Percentiles rank a stretch among this genome's conserved stretches.
These are phyloP conservation scores for Mylabris sibirica DNA, from an alignment of 2,888 invertebrate genomes.

Conservation along the genomic window DNA sequence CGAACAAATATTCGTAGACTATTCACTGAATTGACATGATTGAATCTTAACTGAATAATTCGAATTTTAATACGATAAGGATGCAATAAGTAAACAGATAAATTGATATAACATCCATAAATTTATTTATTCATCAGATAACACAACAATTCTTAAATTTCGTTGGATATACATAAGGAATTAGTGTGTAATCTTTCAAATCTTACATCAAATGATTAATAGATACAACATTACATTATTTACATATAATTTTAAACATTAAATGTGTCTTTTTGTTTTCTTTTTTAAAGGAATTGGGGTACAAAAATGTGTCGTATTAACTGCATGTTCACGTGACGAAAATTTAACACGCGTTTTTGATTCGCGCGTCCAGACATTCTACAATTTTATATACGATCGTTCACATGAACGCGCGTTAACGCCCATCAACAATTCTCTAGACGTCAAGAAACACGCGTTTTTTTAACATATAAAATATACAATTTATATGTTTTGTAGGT, in stretches of 20 bases:
- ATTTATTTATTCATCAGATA: conserved; percentile 25
- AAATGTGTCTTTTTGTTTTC: conserved; percentile 15
- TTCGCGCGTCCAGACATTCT: too few relatives aligned
- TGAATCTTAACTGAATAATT: background rate
- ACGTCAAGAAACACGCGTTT: too few relatives aligned
- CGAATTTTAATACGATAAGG: background rate
- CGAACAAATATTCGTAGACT: too few relatives aligned
- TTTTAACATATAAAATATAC: too few relatives aligned
- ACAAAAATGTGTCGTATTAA: conserved; percentile 22
- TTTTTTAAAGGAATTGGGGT: conserved; percentile 29
- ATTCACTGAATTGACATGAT: too few relatives aligned
- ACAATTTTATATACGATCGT: too few relatives aligned
- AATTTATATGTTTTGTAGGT: too few relatives aligned
- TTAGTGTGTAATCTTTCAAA: conserved; percentile 26
- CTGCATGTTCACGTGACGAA: background rate
- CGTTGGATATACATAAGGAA: conserved; percentile 6
- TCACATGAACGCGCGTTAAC: too few relatives aligned
- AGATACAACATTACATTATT: conserved; percentile 24
- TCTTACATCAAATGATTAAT: conserved; percentile 2
- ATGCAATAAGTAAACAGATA: background rate
- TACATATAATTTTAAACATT: conserved; percentile 27
- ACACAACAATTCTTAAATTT: conserved; percentile 22
- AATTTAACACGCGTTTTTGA: too few relatives aligned
- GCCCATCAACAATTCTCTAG: too few relatives aligned
- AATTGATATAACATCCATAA: conserved; percentile 19